Evolutionary conservation across 2,888 invertebrate species (phyloP).

Genomic region (Ophioninae sp.): DNA sequence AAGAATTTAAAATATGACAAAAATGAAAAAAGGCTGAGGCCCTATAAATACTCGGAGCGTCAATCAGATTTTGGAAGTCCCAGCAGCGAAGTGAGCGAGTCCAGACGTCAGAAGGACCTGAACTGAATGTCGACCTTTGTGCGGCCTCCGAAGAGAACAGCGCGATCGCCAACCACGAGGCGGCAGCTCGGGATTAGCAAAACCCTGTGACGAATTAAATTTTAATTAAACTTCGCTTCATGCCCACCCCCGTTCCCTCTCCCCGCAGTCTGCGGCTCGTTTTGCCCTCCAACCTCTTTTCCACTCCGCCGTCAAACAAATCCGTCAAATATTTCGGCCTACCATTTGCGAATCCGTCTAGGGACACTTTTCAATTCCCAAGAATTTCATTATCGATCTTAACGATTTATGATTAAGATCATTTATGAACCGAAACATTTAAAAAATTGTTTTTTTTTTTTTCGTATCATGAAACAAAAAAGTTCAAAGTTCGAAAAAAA

Average conservation of each 20-base stretch:
- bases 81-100: slow-evolving; percentile 19
- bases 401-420: too few relatives aligned
- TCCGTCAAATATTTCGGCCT: slow-evolving; percentile 38
- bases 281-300: slow-evolving; percentile 35
- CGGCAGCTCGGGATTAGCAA: slow-evolving; percentile 71
- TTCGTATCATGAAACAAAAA: too few relatives aligned
- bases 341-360: not conserved
- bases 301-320: slow-evolving; percentile 23
- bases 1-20: not conserved
- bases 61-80: slow-evolving; percentile 24
- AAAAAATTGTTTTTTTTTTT: too few relatives aligned
- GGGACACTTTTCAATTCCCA: slow-evolving; percentile 24
- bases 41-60: slow-evolving; percentile 27
- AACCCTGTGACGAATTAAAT: slow-evolving; percentile 74
- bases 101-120: slow-evolving; percentile 31
- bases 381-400: not conserved
- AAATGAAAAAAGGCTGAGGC: not conserved
- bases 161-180: slow-evolving; percentile 47
- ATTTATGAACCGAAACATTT: too few relatives aligned
- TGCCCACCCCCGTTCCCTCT: slow-evolving; percentile 23
- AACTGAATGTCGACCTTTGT: slow-evolving; percentile 22
- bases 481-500: too few relatives aligned
- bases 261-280: not conserved
- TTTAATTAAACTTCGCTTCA: slow-evolving; percentile 76
- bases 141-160: slow-evolving; percentile 37